Base-by-base conservation (phyloP, 2,113 vertebrate species). In the Macaca nemestrina region DNA sequence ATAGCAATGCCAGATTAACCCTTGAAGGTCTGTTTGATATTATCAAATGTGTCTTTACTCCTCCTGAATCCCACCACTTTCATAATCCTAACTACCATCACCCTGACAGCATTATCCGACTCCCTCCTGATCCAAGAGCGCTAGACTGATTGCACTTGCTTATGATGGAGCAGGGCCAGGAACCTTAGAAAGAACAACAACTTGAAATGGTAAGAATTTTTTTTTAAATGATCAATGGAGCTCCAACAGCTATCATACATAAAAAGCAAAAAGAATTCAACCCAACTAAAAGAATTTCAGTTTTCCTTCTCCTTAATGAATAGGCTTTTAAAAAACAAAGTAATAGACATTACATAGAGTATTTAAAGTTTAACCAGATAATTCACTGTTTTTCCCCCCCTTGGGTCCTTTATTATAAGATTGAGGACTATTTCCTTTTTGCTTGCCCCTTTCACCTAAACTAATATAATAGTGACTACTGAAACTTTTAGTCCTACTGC, bases 301-400 rank as follows among this genome's bases (percentile, higher is more conserved):
- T 68, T 91, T 52, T 64, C 27, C 64, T 94, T 43, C 27, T 79
- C 45, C 43, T 78, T 88, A 95, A 76, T 55, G 2, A 52, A 68
- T 23, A 52, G 9, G 35, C 8, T 92, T 94, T 90, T 95, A 40
- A 97, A 84, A 96, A 90, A 72, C 25, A 68, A 91, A 64, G 35
- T 73, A 43, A 72, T 38, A 73, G 73, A 75, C 7, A 79, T 23
- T 72, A 48, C 38, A 76, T 4, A 88, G 23, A 81, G 3, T 76
- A 82, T 76, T 68, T 52, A 92, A 93, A 79, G 55, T 83, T 70
- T 81, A 92, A 67, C 17, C 25, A 85, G 45, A 90, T 22, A 85
- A n/a, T 64, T 90, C 23, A 75, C 73, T 79, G 10, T 43, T 93
- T 83, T 89, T 89, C 88, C 75, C 81, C 80, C 43, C 70, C 59